These are phyloP conservation scores for Troglohyphantes excavatus DNA, from an alignment of 2,888 invertebrate genomes.

Conservation along the genomic window DNA sequence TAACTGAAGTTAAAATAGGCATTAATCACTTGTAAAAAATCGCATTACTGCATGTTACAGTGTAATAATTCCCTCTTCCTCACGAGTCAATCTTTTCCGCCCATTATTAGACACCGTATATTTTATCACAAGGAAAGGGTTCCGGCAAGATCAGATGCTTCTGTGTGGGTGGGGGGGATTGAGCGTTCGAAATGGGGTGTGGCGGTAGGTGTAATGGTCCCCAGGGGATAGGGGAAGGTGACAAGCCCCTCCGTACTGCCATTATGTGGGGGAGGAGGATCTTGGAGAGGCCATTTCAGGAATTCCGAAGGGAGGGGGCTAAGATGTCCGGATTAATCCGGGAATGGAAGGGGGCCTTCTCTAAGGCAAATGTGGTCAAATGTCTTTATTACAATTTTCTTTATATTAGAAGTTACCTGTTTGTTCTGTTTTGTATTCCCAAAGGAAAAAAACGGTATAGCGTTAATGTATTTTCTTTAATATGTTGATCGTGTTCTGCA, in stretches of 20 bases:
- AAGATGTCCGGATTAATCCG: constrained; percentile 40
- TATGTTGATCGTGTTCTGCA: too few relatives aligned
- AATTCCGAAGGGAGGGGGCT: constrained; percentile 51
- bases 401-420: too few relatives aligned
- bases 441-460: too few relatives aligned
- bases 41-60: too few relatives aligned
- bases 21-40: too few relatives aligned
- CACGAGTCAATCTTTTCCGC: not conserved
- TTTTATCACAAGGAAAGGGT: not conserved
- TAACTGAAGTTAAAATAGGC: too few relatives aligned
- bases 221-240: constrained; percentile 45
- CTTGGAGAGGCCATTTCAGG: constrained; percentile 46
- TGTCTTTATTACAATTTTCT: too few relatives aligned
- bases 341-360: not conserved
- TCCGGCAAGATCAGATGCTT: constrained; percentile 7
- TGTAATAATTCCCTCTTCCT: too few relatives aligned
- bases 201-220: constrained; percentile 30
- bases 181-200: constrained; percentile 20
- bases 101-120: not conserved
- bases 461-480: too few relatives aligned
- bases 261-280: constrained; percentile 4
- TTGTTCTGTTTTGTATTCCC: too few relatives aligned
- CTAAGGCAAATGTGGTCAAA: not conserved
- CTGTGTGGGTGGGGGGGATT: not conserved
- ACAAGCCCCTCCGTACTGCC: constrained; percentile 35